Percentiles rank a stretch among this genome's conserved stretches.
phyloP scores from a whole-genome alignment of 2,888 invertebrate genomes.

The Himalopsyche kuldschensis region DNA sequence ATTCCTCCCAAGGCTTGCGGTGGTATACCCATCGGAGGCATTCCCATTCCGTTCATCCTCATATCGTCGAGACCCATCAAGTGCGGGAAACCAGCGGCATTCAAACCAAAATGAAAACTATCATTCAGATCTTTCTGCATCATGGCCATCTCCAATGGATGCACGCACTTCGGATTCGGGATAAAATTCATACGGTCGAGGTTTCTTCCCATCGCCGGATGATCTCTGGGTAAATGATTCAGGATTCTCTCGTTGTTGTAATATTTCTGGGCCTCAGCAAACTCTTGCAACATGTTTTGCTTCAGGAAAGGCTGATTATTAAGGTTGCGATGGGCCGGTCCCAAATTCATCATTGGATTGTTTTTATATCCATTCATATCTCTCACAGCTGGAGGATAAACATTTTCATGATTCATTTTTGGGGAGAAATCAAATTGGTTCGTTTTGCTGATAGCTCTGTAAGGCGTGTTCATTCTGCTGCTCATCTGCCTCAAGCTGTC shows the following conservation, averaged over 20 bases:
- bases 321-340: background rate
- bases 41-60: constrained; percentile 23
- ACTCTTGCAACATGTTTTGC: constrained; percentile 8
- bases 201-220: constrained; percentile 19
- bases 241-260: constrained; percentile 13
- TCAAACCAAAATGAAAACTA: constrained; percentile 11
- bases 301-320: background rate
- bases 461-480: background rate
- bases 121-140: constrained; percentile 32
- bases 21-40: constrained; percentile 21
- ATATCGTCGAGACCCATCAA: constrained; percentile 21
- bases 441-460: constrained; percentile 20
- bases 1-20: constrained; percentile 1
- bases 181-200: constrained; percentile 9
- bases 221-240: constrained; percentile 4
- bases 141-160: constrained; percentile 11
- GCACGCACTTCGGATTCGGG: constrained; percentile 9
- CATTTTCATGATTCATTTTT: background rate
- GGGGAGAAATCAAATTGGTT: constrained; percentile 6
- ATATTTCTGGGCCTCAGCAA: constrained; percentile 15
- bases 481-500: constrained; percentile 2
- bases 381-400: background rate
- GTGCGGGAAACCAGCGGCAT: constrained; percentile 9
- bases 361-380: constrained; percentile 9
- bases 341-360: background rate